These are phyloP conservation scores for Tetramorium parvispinum DNA, from an alignment of 1,140 invertebrate genomes.

Conservation along the genomic window DNA sequence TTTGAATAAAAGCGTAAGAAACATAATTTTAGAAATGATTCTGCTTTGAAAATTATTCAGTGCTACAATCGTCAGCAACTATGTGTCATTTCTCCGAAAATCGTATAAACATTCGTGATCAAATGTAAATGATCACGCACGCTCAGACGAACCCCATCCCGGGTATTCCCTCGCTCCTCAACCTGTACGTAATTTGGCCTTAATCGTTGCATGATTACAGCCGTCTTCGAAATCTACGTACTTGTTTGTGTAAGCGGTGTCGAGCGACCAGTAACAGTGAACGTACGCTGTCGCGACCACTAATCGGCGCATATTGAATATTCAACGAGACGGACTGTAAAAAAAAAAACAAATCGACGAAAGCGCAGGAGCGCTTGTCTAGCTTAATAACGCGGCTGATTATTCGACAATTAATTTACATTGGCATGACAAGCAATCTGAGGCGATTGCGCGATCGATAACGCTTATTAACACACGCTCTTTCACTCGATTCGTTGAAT, in stretches of 20 bases:
- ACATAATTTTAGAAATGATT: slow-evolving; percentile 10
- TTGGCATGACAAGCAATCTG: background rate
- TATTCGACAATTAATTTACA: slow-evolving; percentile 25
- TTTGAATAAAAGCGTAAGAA: background rate
- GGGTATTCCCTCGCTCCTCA: slow-evolving; percentile 51
- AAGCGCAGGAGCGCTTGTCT: background rate
- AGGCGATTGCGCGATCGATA: slow-evolving; percentile 14
- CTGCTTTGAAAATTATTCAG: background rate
- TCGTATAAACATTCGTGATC: background rate
- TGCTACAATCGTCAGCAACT: background rate
- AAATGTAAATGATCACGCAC: slow-evolving; percentile 35
- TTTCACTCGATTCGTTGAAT: slow-evolving; percentile 22
- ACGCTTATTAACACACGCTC: slow-evolving; percentile 41
- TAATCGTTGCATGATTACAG: slow-evolving; percentile 63
- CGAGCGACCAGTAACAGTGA: slow-evolving; percentile 47
- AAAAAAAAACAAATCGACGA: background rate
- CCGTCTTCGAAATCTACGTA: slow-evolving; percentile 70
- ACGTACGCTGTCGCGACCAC: slow-evolving; percentile 21
- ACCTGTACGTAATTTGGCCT: slow-evolving; percentile 46
- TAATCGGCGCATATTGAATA: background rate
- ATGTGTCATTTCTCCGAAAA: background rate
- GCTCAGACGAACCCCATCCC: background rate
- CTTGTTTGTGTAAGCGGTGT: slow-evolving; percentile 75
- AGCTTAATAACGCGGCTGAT: background rate
- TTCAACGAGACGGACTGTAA: background rate